phyloP scores from a whole-genome alignment of 2,113 vertebrate species.

The Hippocampus guttulatus region DNA sequence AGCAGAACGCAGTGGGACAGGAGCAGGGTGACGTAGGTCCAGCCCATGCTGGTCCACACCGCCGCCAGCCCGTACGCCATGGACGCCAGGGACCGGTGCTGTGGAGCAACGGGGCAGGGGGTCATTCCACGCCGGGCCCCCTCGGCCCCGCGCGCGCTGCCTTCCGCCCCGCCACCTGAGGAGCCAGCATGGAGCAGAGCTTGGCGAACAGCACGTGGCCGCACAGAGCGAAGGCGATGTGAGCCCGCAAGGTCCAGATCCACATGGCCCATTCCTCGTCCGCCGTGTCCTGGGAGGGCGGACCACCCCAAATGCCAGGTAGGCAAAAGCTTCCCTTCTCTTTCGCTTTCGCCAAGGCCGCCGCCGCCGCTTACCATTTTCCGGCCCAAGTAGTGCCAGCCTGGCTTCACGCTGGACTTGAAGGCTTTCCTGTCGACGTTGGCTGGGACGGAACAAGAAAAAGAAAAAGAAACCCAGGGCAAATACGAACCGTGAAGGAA shows the following conservation, averaged over 20 bases:
- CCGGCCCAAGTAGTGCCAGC: conserved; percentile 91
- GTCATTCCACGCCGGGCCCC: neutral
- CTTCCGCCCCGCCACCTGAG: conserved; percentile 77
- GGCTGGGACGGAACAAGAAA: conserved; percentile 63
- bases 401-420: conserved; percentile 77
- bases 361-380: conserved; percentile 86
- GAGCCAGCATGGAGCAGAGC: conserved; percentile 85
- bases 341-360: neutral
- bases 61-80: conserved; percentile 82
- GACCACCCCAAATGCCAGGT: too few relatives aligned
- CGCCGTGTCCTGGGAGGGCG: conserved; percentile 75
- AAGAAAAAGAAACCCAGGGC: neutral
- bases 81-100: conserved; percentile 85
- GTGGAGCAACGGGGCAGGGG: conserved; percentile 24
- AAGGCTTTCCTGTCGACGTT: conserved; percentile 83
- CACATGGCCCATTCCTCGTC: conserved; percentile 98
- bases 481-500: neutral
- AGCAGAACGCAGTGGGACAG: conserved; percentile 87
- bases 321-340: too few relatives aligned
- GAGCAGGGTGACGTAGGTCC: conserved; percentile 82
- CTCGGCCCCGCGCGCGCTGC: neutral
- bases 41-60: conserved; percentile 85
- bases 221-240: conserved; percentile 88
- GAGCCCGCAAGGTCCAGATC: conserved; percentile 86
- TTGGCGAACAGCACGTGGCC: conserved; percentile 94